Conservation (phyloP, 2,113 vertebrate species). For the Catharus minimus region DNA sequence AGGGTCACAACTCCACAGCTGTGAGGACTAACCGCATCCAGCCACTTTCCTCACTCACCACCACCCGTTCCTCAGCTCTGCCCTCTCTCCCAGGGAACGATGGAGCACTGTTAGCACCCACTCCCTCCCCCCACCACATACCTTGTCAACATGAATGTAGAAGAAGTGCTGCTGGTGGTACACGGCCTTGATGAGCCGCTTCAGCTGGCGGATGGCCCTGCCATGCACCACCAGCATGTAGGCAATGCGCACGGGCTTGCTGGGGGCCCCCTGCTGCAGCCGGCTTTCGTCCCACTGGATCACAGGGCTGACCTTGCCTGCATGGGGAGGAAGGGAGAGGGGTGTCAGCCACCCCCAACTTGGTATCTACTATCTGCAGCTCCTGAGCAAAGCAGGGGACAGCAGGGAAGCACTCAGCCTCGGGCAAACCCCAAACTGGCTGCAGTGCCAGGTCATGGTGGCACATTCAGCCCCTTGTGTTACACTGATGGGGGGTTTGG, state of each 20-base stretch:
- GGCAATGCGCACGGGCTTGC: constrained; percentile 85
- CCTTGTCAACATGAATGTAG: constrained; percentile 97
- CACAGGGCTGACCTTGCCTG: constrained; percentile 83
- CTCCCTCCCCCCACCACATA: neutral
- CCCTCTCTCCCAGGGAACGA: accelerated
- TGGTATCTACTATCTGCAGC: neutral
- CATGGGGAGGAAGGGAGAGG: neutral
- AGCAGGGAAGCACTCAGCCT: neutral
- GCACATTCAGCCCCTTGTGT: accelerated
- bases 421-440: accelerated
- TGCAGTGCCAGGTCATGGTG: neutral
- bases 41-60: neutral
- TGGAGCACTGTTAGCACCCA: neutral
- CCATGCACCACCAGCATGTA: constrained; percentile 95
- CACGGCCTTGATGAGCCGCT: constrained; percentile 93
- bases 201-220: constrained; percentile 90
- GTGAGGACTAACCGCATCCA: neutral
- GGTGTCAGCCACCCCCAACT: neutral
- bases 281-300: constrained; percentile 83
- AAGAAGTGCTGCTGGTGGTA: constrained; percentile 94
- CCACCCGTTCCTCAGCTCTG: accelerated
- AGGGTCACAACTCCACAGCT: neutral
- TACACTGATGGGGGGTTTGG: accelerated
- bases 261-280: constrained; percentile 73
- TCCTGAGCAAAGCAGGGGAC: neutral